Evolutionary conservation across 1,140 invertebrate species (phyloP).

Genomic region (Drosophila subpulchrella): DNA sequence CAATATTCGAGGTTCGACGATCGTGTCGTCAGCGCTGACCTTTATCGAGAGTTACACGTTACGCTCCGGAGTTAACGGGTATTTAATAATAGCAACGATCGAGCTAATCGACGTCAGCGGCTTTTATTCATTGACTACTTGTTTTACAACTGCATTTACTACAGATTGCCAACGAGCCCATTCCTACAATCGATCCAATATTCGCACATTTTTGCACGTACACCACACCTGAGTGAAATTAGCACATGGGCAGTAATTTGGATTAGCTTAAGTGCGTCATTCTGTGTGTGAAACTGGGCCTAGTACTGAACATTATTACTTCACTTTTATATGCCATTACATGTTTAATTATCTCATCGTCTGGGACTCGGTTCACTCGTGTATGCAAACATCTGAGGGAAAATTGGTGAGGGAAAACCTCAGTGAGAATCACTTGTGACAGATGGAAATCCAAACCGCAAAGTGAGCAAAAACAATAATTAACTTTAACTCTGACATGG

Average conservation of each 20-base stretch:
- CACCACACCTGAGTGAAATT: constrained; percentile 33
- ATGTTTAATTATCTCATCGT: constrained; percentile 32
- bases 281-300: neutral
- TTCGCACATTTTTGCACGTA: constrained; percentile 69
- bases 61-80: constrained; percentile 31
- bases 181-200: constrained; percentile 7
- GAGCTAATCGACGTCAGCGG: constrained; percentile 48
- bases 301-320: constrained; percentile 41
- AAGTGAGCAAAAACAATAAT: constrained; percentile 43
- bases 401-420: constrained; percentile 25
- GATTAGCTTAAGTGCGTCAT: constrained; percentile 21
- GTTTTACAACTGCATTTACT: constrained; percentile 53
- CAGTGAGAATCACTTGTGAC: constrained; percentile 21
- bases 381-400: neutral
- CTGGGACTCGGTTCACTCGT: constrained; percentile 1
- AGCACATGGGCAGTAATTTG: constrained; percentile 53
- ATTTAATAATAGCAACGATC: constrained; percentile 49
- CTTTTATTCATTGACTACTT: constrained; percentile 56
- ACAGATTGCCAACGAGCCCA: constrained; percentile 21
- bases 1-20: constrained; percentile 26
- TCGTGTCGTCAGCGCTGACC: constrained; percentile 66
- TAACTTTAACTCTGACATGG: constrained; percentile 17
- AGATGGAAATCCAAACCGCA: constrained; percentile 34
- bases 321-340: constrained; percentile 30
- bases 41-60: constrained; percentile 29